These are phyloP conservation scores for Ciconia maguari DNA, from an alignment of 2,113 vertebrate genomes.

Conservation along the genomic window DNA sequence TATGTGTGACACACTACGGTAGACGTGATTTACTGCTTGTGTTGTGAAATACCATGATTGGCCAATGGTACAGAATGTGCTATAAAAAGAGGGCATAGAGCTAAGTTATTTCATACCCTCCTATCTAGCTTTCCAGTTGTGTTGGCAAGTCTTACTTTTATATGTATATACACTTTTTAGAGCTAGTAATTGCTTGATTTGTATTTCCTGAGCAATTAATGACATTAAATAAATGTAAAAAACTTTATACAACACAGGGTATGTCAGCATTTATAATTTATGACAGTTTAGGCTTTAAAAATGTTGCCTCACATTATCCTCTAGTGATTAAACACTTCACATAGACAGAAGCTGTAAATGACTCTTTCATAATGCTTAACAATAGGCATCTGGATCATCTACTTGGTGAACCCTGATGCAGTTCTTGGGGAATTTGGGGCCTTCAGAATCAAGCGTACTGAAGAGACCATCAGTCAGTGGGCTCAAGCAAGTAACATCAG, in stretches of 20 bases:
- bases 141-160: neutral
- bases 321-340: neutral
- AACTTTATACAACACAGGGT: neutral
- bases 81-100: neutral
- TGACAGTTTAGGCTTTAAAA: neutral
- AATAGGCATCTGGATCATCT: neutral
- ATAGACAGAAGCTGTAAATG: neutral
- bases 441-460: neutral
- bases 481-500: neutral
- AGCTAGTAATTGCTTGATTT: neutral
- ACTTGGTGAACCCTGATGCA: neutral
- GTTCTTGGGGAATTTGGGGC: neutral
- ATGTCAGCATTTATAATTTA: neutral
- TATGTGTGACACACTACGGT: fast-evolving
- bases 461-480: neutral
- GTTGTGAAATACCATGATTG: neutral
- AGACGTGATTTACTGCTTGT: neutral
- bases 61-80: neutral
- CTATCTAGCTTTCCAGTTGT: neutral
- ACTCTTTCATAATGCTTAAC: neutral
- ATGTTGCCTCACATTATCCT: neutral
- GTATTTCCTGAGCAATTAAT: neutral
- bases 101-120: neutral
- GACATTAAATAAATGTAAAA: neutral
- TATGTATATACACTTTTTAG: neutral